phyloP scores from a whole-genome alignment of 2,888 invertebrate genomes.

The Lasioglossum vierecki region DNA sequence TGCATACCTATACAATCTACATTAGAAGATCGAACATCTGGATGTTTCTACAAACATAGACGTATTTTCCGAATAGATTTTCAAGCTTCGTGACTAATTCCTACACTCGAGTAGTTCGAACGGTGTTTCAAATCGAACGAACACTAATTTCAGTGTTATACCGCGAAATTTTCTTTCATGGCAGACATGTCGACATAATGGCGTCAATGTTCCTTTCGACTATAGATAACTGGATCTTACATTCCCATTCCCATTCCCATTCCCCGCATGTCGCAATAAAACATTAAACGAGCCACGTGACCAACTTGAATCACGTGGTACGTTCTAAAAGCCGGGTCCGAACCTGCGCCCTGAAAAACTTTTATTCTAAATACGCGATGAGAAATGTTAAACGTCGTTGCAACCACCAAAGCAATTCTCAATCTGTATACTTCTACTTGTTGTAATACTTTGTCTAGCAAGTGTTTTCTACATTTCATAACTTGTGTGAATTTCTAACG shows the following conservation, averaged over 20 bases:
- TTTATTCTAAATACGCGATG: slow-evolving; percentile 20
- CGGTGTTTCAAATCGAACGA: background rate
- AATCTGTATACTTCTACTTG: background rate
- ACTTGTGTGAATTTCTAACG: too few species aligned
- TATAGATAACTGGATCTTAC: slow-evolving; percentile 64
- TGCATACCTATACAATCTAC: background rate
- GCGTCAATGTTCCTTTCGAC: slow-evolving; percentile 69
- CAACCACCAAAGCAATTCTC: background rate
- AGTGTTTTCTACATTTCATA: background rate
- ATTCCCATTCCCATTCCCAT: slow-evolving; percentile 26
- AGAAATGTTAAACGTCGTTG: slow-evolving; percentile 19
- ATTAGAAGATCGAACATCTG: slow-evolving; percentile 39
- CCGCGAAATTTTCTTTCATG: slow-evolving; percentile 63
- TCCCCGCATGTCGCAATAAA: slow-evolving; percentile 52
- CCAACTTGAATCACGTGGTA: slow-evolving; percentile 57
- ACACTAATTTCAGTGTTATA: slow-evolving; percentile 34
- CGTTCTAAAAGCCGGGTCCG: slow-evolving; percentile 56
- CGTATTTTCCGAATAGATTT: slow-evolving; percentile 3
- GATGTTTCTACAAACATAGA: slow-evolving; percentile 8
- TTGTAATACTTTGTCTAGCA: background rate
- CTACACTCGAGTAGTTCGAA: background rate
- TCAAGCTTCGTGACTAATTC: background rate
- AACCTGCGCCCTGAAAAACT: slow-evolving; percentile 45
- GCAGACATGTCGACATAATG: slow-evolving; percentile 75
- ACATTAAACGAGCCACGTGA: slow-evolving; percentile 53